phyloP scores from a whole-genome alignment of 2,888 invertebrate species.

The Oxystoma pomonae region DNA sequence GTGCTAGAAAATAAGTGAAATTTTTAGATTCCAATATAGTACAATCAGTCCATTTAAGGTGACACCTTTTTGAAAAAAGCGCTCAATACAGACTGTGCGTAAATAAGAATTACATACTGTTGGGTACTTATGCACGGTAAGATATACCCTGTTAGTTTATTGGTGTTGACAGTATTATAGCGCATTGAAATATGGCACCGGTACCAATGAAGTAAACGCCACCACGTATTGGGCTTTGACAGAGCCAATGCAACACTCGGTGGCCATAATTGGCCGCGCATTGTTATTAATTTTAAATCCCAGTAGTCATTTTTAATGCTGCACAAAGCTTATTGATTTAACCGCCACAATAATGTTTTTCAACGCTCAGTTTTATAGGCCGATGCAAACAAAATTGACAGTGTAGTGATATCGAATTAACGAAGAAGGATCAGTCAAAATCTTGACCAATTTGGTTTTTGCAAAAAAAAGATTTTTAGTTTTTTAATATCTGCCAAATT shows the following conservation, averaged over 20 bases:
- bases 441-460: no score
- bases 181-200: constrained; percentile 11
- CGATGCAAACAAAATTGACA: no score
- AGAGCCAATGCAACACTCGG: not conserved
- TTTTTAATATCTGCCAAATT: no score
- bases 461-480: no score
- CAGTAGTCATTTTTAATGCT: not conserved
- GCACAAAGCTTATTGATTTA: not conserved
- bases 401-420: no score
- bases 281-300: not conserved
- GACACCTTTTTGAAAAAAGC: not conserved
- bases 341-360: no score
- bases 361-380: no score
- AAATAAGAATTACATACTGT: constrained; percentile 15
- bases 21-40: no score
- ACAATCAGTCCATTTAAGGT: not conserved
- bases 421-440: no score
- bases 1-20: no score
- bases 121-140: constrained; percentile 11
- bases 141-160: constrained; percentile 9
- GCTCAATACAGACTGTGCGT: no score
- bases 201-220: constrained; percentile 4
- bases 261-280: not conserved
- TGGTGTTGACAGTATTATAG: constrained; percentile 18
- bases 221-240: not conserved